Evolutionary conservation across 2,888 invertebrate species (phyloP).

Genomic region (Criorhina ranunculi): DNA sequence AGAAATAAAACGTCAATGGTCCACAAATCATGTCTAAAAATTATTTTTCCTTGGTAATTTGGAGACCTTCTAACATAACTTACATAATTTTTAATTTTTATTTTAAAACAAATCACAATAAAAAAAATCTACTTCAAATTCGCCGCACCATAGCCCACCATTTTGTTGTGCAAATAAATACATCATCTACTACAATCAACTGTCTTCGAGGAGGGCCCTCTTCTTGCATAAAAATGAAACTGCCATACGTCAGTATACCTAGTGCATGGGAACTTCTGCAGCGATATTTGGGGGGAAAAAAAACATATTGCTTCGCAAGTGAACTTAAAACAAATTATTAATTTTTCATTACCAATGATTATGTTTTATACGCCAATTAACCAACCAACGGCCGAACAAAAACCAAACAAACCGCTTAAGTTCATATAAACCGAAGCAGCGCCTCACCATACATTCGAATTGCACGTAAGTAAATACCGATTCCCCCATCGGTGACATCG

Average conservation of each 20-base stretch:
- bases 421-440: constrained; percentile 27
- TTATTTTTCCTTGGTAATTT: no score
- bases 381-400: constrained; percentile 23
- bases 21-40: no score
- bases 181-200: constrained; percentile 60
- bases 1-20: no score
- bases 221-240: constrained; percentile 30
- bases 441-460: constrained; percentile 40
- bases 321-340: constrained; percentile 38
- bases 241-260: constrained; percentile 63
- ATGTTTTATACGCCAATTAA: constrained; percentile 49
- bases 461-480: constrained; percentile 68
- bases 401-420: constrained; percentile 16
- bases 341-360: constrained; percentile 43
- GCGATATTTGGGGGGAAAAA: constrained; percentile 58
- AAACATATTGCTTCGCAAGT: constrained; percentile 67
- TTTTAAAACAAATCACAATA: neutral
- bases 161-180: constrained; percentile 13
- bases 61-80: no score
- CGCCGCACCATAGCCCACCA: neutral
- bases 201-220: constrained; percentile 46
- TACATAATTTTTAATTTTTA: no score
- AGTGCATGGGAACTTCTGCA: constrained; percentile 63
- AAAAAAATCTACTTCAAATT: constrained; percentile 1
- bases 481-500: constrained; percentile 43